Evolutionary conservation across 2,113 vertebrate genomes (phyloP).

Genomic region (Opisthocomus hoazin): DNA sequence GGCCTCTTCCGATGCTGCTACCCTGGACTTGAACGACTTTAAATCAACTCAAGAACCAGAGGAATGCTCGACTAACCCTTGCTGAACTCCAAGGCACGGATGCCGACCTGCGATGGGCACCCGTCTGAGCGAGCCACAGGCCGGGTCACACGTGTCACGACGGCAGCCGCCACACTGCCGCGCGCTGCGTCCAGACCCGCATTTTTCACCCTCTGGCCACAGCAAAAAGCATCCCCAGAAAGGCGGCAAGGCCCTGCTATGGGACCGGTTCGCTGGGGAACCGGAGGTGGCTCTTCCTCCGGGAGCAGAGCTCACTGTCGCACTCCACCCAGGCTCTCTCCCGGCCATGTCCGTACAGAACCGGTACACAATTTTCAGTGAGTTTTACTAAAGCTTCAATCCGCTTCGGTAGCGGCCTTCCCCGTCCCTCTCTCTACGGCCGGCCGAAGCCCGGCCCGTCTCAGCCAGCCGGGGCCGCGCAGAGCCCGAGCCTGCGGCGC

Average conservation of each 20-base stretch:
- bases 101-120: neutral
- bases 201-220: accelerated
- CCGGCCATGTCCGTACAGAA: neutral
- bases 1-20: neutral
- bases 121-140: accelerated
- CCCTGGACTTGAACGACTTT: neutral
- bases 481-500: neutral
- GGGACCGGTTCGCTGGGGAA: too few species aligned
- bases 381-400: neutral
- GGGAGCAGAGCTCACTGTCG: neutral
- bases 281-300: neutral
- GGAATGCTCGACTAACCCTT: neutral
- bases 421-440: accelerated
- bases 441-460: neutral
- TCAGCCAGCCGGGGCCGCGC: too few species aligned
- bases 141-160: accelerated
- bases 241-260: neutral
- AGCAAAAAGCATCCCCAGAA: neutral
- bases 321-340: too few species aligned
- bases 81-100: neutral
- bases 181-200: accelerated
- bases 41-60: neutral
- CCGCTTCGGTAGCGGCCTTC: accelerated
- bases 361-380: accelerated
- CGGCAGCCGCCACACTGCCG: neutral